A percentile compares a stretch with the other conserved stretches of the same genome.
These are phyloP conservation scores for Pegoplata infirma DNA, from an alignment of 2,888 invertebrate genomes.

Conservation along the genomic window DNA sequence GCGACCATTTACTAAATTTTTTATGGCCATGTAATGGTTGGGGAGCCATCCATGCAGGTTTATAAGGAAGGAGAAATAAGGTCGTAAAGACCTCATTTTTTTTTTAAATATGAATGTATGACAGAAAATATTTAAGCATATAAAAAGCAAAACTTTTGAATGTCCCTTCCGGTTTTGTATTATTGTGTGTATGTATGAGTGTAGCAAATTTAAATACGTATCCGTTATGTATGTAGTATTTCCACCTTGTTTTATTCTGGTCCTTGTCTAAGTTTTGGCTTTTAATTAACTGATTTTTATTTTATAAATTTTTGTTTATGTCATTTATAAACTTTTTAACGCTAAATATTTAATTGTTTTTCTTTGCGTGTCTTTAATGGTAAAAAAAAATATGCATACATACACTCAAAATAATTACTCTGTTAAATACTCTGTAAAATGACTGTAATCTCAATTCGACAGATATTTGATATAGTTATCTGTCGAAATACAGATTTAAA, in stretches of 20 bases:
- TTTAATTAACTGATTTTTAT: too few relatives aligned
- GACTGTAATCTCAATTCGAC: too few relatives aligned
- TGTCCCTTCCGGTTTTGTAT: conserved; percentile 51
- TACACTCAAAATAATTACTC: too few relatives aligned
- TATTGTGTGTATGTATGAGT: too few relatives aligned
- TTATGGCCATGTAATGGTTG: too few relatives aligned
- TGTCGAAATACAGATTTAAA: too few relatives aligned
- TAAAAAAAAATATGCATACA: too few relatives aligned
- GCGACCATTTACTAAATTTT: conserved; percentile 55
- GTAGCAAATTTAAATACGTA: too few relatives aligned
- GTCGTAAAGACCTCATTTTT: conserved; percentile 43
- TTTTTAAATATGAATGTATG: conserved; percentile 7
- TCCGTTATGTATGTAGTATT: background rate
- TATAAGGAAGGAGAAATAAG: conserved; percentile 17
- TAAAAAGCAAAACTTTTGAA: background rate
- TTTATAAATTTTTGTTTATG: background rate
- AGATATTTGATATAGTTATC: too few relatives aligned
- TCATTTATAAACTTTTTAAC: conserved; percentile 11
- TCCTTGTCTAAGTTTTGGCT: too few relatives aligned
- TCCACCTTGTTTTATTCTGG: too few relatives aligned
- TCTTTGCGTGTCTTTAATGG: conserved; percentile 12
- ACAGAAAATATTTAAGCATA: background rate
- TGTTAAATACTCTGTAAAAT: too few relatives aligned
- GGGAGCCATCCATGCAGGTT: background rate
- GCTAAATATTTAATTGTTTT: background rate